A percentile compares a stretch with the other conserved stretches of the same genome.
These are phyloP conservation scores for Numenius arquata DNA, from an alignment of 2,113 vertebrate genomes.

Conservation along the genomic window DNA sequence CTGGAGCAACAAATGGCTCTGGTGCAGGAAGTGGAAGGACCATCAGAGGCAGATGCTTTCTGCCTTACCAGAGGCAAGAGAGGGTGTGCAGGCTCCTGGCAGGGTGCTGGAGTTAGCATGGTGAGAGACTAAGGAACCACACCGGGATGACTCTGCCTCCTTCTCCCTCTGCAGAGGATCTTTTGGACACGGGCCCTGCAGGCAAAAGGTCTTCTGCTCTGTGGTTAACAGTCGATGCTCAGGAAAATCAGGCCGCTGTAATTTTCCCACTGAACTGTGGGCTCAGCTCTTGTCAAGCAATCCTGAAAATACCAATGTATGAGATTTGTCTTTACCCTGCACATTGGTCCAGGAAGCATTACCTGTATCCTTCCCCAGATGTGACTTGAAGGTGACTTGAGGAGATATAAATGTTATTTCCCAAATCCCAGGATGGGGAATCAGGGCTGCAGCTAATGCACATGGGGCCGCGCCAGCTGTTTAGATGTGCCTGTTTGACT, in stretches of 20 bases:
- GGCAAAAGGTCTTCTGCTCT: background rate
- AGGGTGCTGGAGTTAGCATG: background rate
- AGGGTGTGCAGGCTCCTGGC: background rate
- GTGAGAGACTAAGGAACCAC: background rate
- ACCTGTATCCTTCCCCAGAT: background rate
- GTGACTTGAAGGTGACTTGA: background rate
- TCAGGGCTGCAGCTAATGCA: background rate
- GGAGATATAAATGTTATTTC: background rate
- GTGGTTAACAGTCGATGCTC: accelerated
- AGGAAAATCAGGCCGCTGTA: background rate
- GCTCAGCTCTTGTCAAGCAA: background rate
- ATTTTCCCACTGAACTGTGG: background rate
- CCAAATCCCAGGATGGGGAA: background rate
- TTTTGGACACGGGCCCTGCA: background rate
- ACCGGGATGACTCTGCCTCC: background rate
- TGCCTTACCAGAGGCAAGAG: background rate
- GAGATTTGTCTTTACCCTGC: background rate
- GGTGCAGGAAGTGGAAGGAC: background rate
- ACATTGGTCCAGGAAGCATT: accelerated
- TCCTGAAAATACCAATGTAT: background rate
- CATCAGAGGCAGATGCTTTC: background rate
- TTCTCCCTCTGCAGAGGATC: background rate
- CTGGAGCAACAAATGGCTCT: background rate
- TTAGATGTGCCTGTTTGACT: too few relatives aligned
- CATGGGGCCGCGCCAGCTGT: accelerated